These are phyloP conservation scores for Polyommatus icarus DNA, from an alignment of 2,888 invertebrate genomes.

Conservation along the genomic window DNA sequence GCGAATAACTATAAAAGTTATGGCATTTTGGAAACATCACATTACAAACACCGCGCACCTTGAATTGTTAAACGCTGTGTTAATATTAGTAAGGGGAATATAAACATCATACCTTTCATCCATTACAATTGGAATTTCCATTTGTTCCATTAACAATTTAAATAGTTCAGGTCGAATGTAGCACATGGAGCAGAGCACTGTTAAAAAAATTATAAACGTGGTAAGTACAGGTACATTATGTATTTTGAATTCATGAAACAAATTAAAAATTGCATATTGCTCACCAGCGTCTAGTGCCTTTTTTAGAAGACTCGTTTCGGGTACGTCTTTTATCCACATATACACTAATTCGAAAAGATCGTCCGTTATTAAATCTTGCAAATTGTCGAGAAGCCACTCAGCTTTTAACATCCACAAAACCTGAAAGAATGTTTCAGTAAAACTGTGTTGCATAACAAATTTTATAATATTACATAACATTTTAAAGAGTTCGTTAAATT, in stretches of 20 bases:
- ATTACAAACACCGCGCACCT: no score
- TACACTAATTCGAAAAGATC: constrained; percentile 89
- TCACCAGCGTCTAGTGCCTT: constrained; percentile 88
- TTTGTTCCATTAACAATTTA: constrained; percentile 85
- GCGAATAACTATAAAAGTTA: no score
- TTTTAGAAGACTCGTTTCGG: constrained; percentile 87
- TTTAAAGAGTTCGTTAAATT: background rate
- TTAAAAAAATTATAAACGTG: constrained; percentile 41
- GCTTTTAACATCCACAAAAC: constrained; percentile 82
- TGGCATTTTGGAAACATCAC: no score
- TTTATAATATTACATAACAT: background rate
- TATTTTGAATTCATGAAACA: background rate
- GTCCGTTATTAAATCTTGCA: constrained; percentile 85
- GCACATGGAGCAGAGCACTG: constrained; percentile 91
- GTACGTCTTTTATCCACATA: constrained; percentile 87
- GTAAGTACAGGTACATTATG: background rate
- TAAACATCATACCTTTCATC: constrained; percentile 59
- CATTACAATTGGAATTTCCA: constrained; percentile 81
- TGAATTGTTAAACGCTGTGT: no score
- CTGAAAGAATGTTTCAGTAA: constrained; percentile 46
- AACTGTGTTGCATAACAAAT: background rate
- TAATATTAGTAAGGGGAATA: background rate
- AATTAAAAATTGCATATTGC: constrained; percentile 38
- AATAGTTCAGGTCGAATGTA: constrained; percentile 90
- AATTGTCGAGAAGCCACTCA: constrained; percentile 81